Evolutionary conservation across 1,140 invertebrate genomes (phyloP).

Genomic region (roundworm (Caenorhabditis elegans)): WBcel235 BX284605.5:1379501-1380000

Average conservation of each 20-base stretch:
- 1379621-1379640: too few species aligned
- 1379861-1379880: not conserved
- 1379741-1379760: not conserved
- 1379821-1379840: not conserved
- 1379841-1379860: not conserved
- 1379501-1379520: too few species aligned
- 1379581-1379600: too few species aligned
- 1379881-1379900: not conserved
- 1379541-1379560: too few species aligned
- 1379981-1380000: not conserved
- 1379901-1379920: conserved; percentile 11
- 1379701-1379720: conserved; percentile 9
- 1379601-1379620: too few species aligned
- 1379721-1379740: not conserved
- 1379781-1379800: not conserved
- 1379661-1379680: too few species aligned
- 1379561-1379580: too few species aligned
- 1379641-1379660: too few species aligned
- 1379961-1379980: not conserved
- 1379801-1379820: not conserved
- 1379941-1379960: not conserved
- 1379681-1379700: not conserved
- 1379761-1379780: not conserved
- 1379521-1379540: too few species aligned
- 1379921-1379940: not conserved